Percentiles rank a stretch among this genome's conserved stretches.
phyloP scores from a whole-genome alignment of 1,140 invertebrate genomes.

The Theocolax elegans region DNA sequence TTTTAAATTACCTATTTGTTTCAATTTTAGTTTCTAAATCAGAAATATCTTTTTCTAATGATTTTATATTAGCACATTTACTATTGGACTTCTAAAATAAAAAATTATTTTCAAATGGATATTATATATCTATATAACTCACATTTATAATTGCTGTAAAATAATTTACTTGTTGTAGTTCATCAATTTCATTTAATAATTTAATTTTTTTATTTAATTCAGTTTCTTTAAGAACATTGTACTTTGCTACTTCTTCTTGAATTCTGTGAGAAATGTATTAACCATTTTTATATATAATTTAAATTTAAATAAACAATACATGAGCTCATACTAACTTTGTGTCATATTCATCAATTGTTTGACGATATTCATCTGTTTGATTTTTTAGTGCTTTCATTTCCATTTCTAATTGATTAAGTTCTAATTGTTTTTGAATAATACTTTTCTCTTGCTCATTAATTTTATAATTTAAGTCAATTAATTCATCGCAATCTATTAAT shows the following conservation, averaged over 20 bases:
- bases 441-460: conserved; percentile 15
- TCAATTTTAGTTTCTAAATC: conserved; percentile 6
- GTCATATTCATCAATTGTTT: background rate
- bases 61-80: background rate
- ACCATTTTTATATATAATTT: too few relatives aligned
- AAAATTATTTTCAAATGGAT: background rate
- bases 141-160: background rate
- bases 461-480: conserved; percentile 15
- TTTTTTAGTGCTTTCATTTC: conserved; percentile 12
- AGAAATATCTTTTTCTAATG: background rate
- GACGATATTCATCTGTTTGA: conserved; percentile 7
- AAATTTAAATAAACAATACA: too few relatives aligned
- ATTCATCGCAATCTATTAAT: background rate
- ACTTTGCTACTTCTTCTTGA: conserved; percentile 6
- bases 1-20: conserved; percentile 9
- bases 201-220: conserved; percentile 12
- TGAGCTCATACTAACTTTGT: conserved; percentile 11
- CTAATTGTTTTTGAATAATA: conserved; percentile 7
- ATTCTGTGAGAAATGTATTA: conserved; percentile 5
- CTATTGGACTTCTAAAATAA: background rate
- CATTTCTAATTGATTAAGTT: background rate
- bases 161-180: conserved; percentile 27
- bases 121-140: background rate
- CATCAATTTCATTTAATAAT: conserved; percentile 5
- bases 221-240: conserved; percentile 5